A percentile compares a stretch with the other conserved stretches of the same genome.
Evolutionary conservation across 2,888 invertebrate genomes (phyloP).

Genomic region (Synergus gifuensis): DNA sequence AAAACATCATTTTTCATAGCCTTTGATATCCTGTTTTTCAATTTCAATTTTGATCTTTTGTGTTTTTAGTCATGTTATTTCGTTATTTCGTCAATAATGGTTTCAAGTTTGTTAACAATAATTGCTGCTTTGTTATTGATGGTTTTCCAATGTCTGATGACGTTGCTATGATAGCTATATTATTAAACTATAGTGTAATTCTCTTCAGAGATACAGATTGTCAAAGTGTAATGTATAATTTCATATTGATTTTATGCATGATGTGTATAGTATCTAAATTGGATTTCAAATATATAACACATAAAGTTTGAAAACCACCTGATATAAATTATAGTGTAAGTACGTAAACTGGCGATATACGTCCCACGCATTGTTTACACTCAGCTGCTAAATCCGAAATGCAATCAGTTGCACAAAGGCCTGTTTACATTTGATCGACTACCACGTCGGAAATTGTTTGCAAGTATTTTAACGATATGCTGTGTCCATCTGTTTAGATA

Average conservation of each 20-base stretch:
- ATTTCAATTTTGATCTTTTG: neutral
- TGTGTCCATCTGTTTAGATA: neutral
- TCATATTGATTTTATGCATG: neutral
- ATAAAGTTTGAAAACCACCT: conserved; percentile 5
- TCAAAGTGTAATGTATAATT: neutral
- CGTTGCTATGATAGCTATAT: neutral
- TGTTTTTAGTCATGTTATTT: neutral
- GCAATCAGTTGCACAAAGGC: conserved; percentile 30
- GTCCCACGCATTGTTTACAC: conserved; percentile 30
- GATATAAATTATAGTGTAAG: conserved; percentile 26
- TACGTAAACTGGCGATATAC: conserved; percentile 24
- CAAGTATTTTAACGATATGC: conserved; percentile 12
- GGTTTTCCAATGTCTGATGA: neutral
- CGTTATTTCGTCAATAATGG: neutral
- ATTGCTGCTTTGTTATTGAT: neutral
- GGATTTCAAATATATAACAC: conserved; percentile 1
- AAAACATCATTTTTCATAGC: neutral
- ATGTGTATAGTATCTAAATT: neutral
- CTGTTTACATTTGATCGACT: conserved; percentile 25
- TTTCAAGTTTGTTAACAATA: neutral
- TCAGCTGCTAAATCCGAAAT: conserved; percentile 30
- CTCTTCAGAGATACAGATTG: neutral
- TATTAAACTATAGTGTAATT: neutral
- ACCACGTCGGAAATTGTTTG: conserved; percentile 22
- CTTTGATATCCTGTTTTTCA: neutral